Evolutionary conservation across 2,113 vertebrate genomes (phyloP).

Genomic region (Ptilonorhynchus violaceus): DNA sequence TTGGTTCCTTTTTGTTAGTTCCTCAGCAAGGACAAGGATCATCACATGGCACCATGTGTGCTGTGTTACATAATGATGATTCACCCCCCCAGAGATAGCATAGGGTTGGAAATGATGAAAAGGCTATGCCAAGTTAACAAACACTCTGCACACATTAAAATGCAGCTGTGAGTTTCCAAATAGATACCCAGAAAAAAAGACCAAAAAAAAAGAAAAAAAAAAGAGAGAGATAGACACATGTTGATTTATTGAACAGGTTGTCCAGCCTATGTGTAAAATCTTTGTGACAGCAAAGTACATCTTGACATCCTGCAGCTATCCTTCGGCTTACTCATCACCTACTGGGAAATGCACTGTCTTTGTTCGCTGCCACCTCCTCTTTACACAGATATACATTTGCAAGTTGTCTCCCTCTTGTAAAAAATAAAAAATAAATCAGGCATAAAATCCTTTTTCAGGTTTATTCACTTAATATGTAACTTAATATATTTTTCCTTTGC

Average conservation of each 20-base stretch:
- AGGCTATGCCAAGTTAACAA: constrained; percentile 20
- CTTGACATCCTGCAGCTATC: constrained; percentile 44
- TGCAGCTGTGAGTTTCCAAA: constrained; percentile 1
- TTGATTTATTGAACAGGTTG: constrained; percentile 59
- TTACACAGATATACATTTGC: constrained; percentile 47
- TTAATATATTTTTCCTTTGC: background rate
- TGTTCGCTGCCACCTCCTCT: constrained; percentile 48
- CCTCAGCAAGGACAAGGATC: background rate
- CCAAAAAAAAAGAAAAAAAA: background rate
- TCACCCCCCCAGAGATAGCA: background rate
- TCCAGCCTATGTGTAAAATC: constrained; percentile 63
- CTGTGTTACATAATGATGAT: background rate
- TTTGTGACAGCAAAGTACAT: constrained; percentile 65
- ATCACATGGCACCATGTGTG: background rate
- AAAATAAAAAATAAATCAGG: background rate
- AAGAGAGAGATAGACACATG: background rate
- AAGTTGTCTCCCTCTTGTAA: constrained; percentile 35
- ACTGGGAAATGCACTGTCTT: constrained; percentile 51
- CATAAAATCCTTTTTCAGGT: constrained; percentile 37
- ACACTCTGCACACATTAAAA: constrained; percentile 21
- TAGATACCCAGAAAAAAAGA: background rate
- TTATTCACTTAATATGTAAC: background rate
- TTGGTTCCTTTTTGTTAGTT: background rate
- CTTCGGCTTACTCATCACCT: constrained; percentile 23
- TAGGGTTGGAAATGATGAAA: constrained; percentile 23